Base-by-base conservation (phyloP, 2,113 vertebrate species). In the Galbula dea region DNA sequence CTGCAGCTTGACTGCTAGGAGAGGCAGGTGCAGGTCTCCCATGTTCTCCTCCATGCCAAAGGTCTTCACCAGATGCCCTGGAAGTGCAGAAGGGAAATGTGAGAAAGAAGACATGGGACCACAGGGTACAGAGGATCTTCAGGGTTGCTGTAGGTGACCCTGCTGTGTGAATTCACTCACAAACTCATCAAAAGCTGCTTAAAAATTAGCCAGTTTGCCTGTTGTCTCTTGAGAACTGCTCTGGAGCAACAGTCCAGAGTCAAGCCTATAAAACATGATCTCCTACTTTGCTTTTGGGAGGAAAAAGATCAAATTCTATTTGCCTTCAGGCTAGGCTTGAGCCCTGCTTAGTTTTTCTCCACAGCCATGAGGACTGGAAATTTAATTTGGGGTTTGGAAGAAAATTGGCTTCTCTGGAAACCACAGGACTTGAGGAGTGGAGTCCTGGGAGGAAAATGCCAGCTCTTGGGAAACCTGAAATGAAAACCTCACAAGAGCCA, bases 311-410 rank as follows among this genome's bases (percentile, higher is more conserved):
- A 9, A 41, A 51, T 81, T 89, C 15, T 49, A 27, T 69, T 73
- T 80, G 69, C 76, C 83, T 81, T 67, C 41, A 72, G 69, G 30
- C 58, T 84, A 72, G 54, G 18, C 39, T 49, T 46, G 61, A 83
- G 49, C 61, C 66, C 23, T 73, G 80, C 67, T 88, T 63, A 54
- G 26, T 62, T 84, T 90, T 81, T 48, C 63, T 84, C 79, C 3
- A 0, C 75, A 82, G 65, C 91, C 66, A 11, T 29, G 71, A 88
- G 45, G 75, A 54, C 61, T 93, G 76, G 91, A 90, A 93, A 91
- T 78, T 88, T 82, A 81, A 88, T 65, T 88, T 69, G 43, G 91
- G 80, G 68, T 85, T 91, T 85, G 80, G 77, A 88, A 63, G 83
- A 48, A 58, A 88, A 39, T 55, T 85, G 65, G 32, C 43, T 88